Conservation (phyloP, 1,140 invertebrate genomes). For the Drosophila watanabei region DNA sequence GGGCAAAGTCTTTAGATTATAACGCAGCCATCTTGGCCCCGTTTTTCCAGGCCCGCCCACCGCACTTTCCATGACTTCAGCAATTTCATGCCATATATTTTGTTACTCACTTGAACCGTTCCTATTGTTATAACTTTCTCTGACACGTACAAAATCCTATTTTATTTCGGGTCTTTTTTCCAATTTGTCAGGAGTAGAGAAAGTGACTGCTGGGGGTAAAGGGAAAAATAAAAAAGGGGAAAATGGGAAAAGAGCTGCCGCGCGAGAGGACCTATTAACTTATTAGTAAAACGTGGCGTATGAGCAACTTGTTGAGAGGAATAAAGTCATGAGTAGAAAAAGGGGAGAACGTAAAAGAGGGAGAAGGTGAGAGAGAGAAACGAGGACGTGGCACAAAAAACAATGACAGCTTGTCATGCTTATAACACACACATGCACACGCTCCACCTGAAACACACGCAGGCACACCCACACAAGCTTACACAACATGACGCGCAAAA, state of each 20-base stretch:
- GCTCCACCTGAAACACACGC: conserved; percentile 43
- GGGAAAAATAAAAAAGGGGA: neutral
- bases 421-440: conserved; percentile 36
- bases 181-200: conserved; percentile 71
- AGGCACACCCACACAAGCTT: conserved; percentile 15
- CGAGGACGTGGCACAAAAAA: conserved; percentile 54
- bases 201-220: conserved; percentile 32
- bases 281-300: conserved; percentile 76
- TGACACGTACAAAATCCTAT: conserved; percentile 71
- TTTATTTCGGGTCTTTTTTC: conserved; percentile 73
- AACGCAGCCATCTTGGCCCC: conserved; percentile 30
- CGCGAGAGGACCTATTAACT: conserved; percentile 64
- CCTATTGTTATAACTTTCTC: conserved; percentile 51
- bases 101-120: conserved; percentile 43
- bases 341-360: neutral
- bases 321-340: conserved; percentile 39
- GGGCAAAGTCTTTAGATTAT: conserved; percentile 36
- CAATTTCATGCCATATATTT: conserved; percentile 44
- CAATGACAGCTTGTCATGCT: conserved; percentile 78
- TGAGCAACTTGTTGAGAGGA: conserved; percentile 69
- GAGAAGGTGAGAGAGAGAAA: conserved; percentile 3
- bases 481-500: conserved; percentile 42
- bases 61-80: conserved; percentile 24
- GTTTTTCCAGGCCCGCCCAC: conserved; percentile 5
- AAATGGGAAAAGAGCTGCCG: neutral